These are phyloP conservation scores for Heliconius eleuchia DNA, from an alignment of 1,140 invertebrate genomes.

Conservation along the genomic window DNA sequence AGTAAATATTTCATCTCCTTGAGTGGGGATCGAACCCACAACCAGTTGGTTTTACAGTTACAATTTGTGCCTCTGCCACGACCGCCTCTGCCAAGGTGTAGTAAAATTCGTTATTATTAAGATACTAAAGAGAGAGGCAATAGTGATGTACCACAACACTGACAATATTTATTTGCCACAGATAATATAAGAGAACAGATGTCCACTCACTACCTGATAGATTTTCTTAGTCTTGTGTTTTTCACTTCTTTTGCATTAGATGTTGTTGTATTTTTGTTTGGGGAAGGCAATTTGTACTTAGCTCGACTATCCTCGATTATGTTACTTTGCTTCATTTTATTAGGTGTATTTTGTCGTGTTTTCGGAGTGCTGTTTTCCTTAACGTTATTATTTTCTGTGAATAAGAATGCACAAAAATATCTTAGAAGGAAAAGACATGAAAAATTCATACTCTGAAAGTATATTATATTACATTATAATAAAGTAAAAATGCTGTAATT, in stretches of 20 bases:
- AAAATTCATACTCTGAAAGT: no score
- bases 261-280: constrained; percentile 9
- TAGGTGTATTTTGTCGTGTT: constrained; percentile 11
- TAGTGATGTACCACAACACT: neutral
- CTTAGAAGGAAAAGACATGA: no score
- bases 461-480: no score
- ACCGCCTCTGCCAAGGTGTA: no score
- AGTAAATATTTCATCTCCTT: no score
- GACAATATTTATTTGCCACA: neutral
- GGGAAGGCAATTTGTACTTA: constrained; percentile 50
- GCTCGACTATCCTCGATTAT: constrained; percentile 13
- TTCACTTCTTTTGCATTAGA: constrained; percentile 18
- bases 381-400: constrained; percentile 1
- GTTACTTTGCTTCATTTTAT: neutral
- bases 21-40: no score
- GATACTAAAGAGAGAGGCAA: neutral
- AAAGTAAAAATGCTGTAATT: no score
- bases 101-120: neutral
- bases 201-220: constrained; percentile 45
- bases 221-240: constrained; percentile 32
- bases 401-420: neutral
- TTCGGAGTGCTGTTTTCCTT: neutral
- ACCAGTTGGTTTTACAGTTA: no score
- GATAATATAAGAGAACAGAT: constrained; percentile 4
- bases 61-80: no score